Evolutionary conservation across 1,140 invertebrate species (phyloP), one percentile per base, ranked within the genome.

Genomic region (Saxidomus purpurata): DNA sequence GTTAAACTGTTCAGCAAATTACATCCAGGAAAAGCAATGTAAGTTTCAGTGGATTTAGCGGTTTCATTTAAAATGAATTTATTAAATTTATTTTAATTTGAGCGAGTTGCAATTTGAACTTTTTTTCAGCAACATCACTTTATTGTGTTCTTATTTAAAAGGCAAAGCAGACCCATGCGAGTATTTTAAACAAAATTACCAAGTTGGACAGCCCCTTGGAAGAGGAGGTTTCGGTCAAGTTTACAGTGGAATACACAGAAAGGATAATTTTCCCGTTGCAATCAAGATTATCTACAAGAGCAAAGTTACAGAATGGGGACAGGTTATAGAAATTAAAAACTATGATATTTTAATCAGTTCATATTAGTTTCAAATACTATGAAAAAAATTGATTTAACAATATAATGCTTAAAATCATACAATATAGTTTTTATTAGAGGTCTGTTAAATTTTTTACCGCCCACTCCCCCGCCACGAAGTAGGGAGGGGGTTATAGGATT

Each of bases 201-300:
- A 93, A 81, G 93, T 97, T 59, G 96, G 96, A 19, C 94, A 87
- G 34, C 87, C 92, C 67, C 80, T 97, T 61, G 97, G 97, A 36
- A 96, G 97, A 90, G 97, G 97, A 59, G 97, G 97, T 22, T 97
- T 97, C 94, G 97, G 97, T 11, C 97, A 96, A n/a, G 97, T 97
- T 74, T 97, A 97, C 93, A 94, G 96, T 84, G 97, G 97, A 55
- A 94, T 94, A 61, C 92, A 97, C 88, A 94, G 96, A 69, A 93
- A 95, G 74, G 97, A 97, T 93, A 94, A 96, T 71, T 90, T 96
- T 59, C 96, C 96, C 25, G 97, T 97, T 76, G 97, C 97, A 15
- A 96, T 97, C 80, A 97, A 97, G 94, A 96, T 96, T 89, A 96
- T 97, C 31, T 92, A 94, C 47, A 97, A 97, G 91, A 93, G 96